Conservation (phyloP, 1,140 invertebrate species). For the Tetranychus urticae region DNA sequence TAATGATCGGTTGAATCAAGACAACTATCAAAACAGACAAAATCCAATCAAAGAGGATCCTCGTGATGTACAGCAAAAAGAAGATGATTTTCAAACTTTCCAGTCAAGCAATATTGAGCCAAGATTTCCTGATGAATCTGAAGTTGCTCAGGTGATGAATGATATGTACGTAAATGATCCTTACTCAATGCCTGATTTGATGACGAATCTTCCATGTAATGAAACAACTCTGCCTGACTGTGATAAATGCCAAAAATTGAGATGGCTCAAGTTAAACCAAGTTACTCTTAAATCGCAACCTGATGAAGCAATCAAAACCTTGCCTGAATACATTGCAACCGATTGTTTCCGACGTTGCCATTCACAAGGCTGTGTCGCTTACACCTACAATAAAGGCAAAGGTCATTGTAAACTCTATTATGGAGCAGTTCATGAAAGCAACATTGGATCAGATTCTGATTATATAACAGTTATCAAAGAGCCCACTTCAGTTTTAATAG, state of each 20-base stretch:
- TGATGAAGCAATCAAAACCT: not conserved
- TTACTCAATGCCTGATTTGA: not conserved
- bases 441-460: not conserved
- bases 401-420: not conserved
- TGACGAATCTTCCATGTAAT: not conserved
- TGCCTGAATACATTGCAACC: not conserved
- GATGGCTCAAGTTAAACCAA: not conserved
- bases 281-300: not conserved
- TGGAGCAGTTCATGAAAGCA: not conserved
- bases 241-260: not conserved
- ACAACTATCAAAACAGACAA: not conserved
- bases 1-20: not conserved
- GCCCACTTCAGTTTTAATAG: not conserved
- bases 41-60: not conserved
- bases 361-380: not conserved
- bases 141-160: not conserved
- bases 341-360: not conserved
- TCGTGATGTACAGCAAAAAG: not conserved
- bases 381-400: not conserved
- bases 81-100: not conserved
- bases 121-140: not conserved
- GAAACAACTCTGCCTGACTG: not conserved
- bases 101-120: not conserved
- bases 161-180: not conserved
- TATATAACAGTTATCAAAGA: not conserved